These are phyloP conservation scores for Garrulus glandarius DNA, from an alignment of 2,797 vertebrate genomes.

Conservation along the genomic window DNA sequence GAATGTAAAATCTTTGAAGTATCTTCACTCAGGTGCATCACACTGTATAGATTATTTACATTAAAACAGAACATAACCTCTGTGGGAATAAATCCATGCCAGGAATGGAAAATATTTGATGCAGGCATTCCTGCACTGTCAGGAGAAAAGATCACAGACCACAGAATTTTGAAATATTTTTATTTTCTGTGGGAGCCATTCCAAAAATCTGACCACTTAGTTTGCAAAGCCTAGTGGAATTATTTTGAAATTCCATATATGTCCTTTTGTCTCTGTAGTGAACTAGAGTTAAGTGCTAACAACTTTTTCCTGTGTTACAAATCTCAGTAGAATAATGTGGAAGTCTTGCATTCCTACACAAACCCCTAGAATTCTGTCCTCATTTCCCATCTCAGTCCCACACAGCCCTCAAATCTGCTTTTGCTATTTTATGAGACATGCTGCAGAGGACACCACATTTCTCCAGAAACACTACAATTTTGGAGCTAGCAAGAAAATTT, in stretches of 20 bases:
- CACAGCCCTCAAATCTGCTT: not conserved
- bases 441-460: not conserved
- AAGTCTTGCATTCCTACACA: not conserved
- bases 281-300: not conserved
- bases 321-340: not conserved
- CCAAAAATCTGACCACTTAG: not conserved
- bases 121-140: not conserved
- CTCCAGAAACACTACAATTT: not conserved
- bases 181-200: not conserved
- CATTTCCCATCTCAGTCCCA: not conserved
- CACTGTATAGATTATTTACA: not conserved
- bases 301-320: not conserved
- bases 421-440: not conserved
- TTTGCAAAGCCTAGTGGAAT: not conserved
- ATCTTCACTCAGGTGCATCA: not conserved
- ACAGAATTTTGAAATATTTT: not conserved
- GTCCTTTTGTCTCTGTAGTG: not conserved
- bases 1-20: not conserved
- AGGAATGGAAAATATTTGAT: slow-evolving; percentile 2
- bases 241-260: not conserved
- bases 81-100: not conserved
- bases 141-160: not conserved
- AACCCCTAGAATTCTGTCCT: not conserved
- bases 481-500: not conserved
- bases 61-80: not conserved